Percentiles rank a stretch among this genome's conserved stretches.
phyloP scores from a whole-genome alignment of 2,113 vertebrate genomes.

The Stomatorhinus ivindoensis region DNA sequence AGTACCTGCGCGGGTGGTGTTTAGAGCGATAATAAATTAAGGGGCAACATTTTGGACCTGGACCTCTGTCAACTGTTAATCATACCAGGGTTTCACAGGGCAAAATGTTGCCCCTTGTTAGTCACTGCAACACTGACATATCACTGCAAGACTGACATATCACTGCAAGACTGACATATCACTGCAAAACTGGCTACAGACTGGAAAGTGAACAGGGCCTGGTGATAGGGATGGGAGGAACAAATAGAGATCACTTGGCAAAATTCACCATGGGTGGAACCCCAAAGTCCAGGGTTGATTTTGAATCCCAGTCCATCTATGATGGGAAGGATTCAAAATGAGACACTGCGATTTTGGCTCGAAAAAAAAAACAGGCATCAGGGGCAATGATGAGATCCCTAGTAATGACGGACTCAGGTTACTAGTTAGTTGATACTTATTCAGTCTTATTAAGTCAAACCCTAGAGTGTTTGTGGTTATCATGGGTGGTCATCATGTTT shows the following conservation, averaged over 20 bases:
- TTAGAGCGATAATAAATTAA: no score
- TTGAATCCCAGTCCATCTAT: neutral
- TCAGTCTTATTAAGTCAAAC: neutral
- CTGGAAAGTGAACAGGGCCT: neutral
- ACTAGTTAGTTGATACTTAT: neutral
- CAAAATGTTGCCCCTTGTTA: neutral
- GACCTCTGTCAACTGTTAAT: neutral
- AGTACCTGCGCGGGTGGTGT: neutral
- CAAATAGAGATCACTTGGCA: neutral
- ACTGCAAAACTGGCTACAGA: neutral
- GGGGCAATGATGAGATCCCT: neutral
- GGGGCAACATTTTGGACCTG: neutral
- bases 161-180: neutral
- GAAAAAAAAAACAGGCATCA: neutral
- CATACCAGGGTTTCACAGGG: neutral
- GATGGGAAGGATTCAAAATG: neutral
- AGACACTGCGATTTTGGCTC: neutral
- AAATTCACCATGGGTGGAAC: neutral
- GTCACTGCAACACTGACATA: no score
- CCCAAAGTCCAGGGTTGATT: neutral
- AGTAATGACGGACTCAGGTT: neutral
- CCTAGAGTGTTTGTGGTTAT: neutral
- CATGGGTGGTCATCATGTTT: neutral
- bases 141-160: neutral
- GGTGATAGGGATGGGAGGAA: neutral